Evolutionary conservation across 2,888 invertebrate genomes (phyloP).

Genomic region (Gerris lacustris): DNA sequence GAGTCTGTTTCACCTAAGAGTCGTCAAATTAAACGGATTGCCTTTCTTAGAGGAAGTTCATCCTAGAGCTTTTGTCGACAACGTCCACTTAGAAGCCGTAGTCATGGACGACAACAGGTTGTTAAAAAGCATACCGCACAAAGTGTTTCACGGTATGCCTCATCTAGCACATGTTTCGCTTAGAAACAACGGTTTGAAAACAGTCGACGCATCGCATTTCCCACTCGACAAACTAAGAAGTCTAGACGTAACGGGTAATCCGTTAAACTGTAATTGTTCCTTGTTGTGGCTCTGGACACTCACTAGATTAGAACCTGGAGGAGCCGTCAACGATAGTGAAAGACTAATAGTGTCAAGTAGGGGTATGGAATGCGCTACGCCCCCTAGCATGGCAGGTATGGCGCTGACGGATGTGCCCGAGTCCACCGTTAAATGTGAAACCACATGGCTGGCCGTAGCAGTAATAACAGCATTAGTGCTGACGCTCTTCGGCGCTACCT

Average conservation of each 20-base stretch:
- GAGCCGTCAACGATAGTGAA: conserved; percentile 37
- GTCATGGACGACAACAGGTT: conserved; percentile 65
- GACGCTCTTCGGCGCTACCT: conserved; percentile 37
- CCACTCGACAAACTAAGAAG: conserved; percentile 65
- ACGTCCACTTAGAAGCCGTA: conserved; percentile 65
- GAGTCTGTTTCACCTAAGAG: conserved; percentile 67
- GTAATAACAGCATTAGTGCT: conserved; percentile 36
- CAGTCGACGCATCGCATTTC: conserved; percentile 66
- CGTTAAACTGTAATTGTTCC: conserved; percentile 75
- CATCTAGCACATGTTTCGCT: conserved; percentile 63
- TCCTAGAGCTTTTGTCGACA: conserved; percentile 69
- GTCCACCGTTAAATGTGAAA: conserved; percentile 43
- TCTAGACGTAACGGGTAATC: conserved; percentile 67
- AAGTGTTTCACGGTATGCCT: conserved; percentile 72
- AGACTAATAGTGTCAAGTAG: neutral
- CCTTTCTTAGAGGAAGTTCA: conserved; percentile 50
- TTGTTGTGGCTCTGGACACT: conserved; percentile 75
- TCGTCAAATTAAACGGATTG: conserved; percentile 46
- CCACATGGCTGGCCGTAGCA: conserved; percentile 37
- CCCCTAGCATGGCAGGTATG: conserved; percentile 44
- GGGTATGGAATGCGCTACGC: conserved; percentile 41
- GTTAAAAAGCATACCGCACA: conserved; percentile 60
- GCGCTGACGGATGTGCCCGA: conserved; percentile 48
- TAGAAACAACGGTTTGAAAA: conserved; percentile 59
- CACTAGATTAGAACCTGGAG: conserved; percentile 21